Conservation (phyloP, 92 coral and sea anemone species). For the Ricordea florida region DNA sequence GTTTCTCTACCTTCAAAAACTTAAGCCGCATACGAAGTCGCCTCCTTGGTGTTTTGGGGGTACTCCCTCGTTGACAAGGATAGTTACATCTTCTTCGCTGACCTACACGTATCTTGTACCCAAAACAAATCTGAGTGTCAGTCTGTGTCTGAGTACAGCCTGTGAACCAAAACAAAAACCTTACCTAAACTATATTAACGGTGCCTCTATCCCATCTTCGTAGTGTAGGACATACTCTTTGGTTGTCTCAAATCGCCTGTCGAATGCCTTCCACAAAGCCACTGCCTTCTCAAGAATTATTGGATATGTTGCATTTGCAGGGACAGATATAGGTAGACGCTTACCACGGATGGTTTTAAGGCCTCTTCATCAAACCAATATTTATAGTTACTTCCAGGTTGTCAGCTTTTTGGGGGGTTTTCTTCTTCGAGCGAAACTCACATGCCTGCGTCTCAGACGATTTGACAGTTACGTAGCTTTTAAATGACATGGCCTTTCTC, state of each 20-base stretch:
- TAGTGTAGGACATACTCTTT: constrained; percentile 50
- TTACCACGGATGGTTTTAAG: constrained; percentile 62
- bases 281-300: constrained; percentile 53
- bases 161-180: too few relatives aligned
- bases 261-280: constrained; percentile 70
- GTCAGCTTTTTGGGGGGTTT: not conserved
- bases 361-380: constrained; percentile 33
- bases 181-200: too few relatives aligned
- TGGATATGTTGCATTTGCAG: constrained; percentile 59
- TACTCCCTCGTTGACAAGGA: too few relatives aligned
- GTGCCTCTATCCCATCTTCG: constrained; percentile 64
- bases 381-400: too few relatives aligned
- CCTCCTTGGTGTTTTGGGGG: too few relatives aligned
- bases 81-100: too few relatives aligned
- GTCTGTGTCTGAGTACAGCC: too few relatives aligned
- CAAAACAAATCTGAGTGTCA: too few relatives aligned
- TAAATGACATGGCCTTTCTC: constrained; percentile 26
- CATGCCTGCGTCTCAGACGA: constrained; percentile 32
- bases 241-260: constrained; percentile 57
- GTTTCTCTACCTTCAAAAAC: too few relatives aligned
- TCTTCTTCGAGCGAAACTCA: constrained; percentile 15
- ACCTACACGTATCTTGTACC: too few relatives aligned
- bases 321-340: constrained; percentile 45
- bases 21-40: too few relatives aligned
- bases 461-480: constrained; percentile 11